These are phyloP conservation scores for Chrysemys picta DNA, from an alignment of 2,113 vertebrate species.

Conservation along the genomic window DNA sequence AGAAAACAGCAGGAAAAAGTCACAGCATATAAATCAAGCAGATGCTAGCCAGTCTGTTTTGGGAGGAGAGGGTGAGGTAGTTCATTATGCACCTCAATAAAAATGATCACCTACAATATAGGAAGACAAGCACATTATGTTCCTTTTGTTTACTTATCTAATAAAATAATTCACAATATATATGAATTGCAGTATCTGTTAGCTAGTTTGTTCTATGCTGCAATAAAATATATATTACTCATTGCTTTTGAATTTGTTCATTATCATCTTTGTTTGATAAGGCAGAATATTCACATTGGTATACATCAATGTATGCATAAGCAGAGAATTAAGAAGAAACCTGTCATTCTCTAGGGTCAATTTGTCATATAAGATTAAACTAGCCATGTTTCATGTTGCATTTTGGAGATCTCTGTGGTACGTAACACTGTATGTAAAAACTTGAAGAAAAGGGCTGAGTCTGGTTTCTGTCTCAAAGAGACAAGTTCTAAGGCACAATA, in stretches of 20 bases:
- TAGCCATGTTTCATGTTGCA: neutral
- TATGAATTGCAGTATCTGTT: neutral
- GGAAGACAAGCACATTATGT: slow-evolving; percentile 21
- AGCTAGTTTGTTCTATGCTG: neutral
- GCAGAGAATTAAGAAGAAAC: slow-evolving; percentile 1
- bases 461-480: neutral
- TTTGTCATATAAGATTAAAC: neutral
- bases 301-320: neutral
- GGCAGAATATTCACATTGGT: neutral
- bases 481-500: neutral
- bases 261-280: neutral
- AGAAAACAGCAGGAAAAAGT: slow-evolving; percentile 88
- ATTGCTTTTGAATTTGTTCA: neutral
- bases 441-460: neutral
- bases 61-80: slow-evolving; percentile 70
- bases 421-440: neutral
- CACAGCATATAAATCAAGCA: slow-evolving; percentile 83
- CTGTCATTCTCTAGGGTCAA: neutral
- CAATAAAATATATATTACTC: neutral
- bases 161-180: neutral
- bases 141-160: slow-evolving; percentile 12
- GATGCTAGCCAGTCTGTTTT: slow-evolving; percentile 76
- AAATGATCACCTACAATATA: slow-evolving; percentile 69
- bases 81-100: slow-evolving; percentile 61
- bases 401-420: neutral